phyloP scores from a whole-genome alignment of 1,140 invertebrate species.

The Apocrypta bakeri region DNA sequence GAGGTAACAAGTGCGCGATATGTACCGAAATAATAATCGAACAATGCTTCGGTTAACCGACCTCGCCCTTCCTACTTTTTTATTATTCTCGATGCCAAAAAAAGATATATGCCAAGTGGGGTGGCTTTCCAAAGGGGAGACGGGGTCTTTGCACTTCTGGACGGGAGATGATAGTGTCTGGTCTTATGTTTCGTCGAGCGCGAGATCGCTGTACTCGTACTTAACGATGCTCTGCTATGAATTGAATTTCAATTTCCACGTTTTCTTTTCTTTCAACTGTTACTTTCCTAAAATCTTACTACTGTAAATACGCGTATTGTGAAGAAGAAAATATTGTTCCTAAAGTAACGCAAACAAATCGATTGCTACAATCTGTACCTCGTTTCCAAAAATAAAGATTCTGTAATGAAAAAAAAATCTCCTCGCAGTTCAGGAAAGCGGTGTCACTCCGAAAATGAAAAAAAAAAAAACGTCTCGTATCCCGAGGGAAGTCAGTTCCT shows the following conservation, averaged over 20 bases:
- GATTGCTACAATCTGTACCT: not conserved
- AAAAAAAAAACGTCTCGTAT: constrained; percentile 30
- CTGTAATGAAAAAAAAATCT: not conserved
- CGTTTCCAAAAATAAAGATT: not conserved
- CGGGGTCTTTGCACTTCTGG: too few species aligned
- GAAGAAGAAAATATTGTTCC: too few species aligned
- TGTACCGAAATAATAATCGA: constrained; percentile 75
- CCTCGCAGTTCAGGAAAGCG: too few species aligned
- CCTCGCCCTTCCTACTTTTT: constrained; percentile 38
- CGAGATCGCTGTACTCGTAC: too few species aligned
- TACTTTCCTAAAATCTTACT: too few species aligned
- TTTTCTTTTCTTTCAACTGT: too few species aligned
- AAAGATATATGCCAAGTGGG: not conserved
- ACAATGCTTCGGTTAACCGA: constrained; percentile 74
- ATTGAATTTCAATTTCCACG: too few species aligned
- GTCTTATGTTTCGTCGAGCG: not conserved
- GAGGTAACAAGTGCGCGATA: constrained; percentile 75
- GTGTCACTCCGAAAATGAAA: constrained; percentile 40
- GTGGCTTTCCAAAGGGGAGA: too few species aligned
- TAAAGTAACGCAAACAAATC: too few species aligned
- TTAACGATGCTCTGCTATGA: too few species aligned
- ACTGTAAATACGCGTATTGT: too few species aligned
- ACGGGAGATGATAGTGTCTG: not conserved
- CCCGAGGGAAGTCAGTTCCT: constrained; percentile 2
- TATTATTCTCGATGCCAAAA: not conserved